Evolutionary conservation across 2,113 vertebrate species (phyloP), one percentile per base, ranked within the genome.

Genomic region (Chinchilla lanigera): DNA sequence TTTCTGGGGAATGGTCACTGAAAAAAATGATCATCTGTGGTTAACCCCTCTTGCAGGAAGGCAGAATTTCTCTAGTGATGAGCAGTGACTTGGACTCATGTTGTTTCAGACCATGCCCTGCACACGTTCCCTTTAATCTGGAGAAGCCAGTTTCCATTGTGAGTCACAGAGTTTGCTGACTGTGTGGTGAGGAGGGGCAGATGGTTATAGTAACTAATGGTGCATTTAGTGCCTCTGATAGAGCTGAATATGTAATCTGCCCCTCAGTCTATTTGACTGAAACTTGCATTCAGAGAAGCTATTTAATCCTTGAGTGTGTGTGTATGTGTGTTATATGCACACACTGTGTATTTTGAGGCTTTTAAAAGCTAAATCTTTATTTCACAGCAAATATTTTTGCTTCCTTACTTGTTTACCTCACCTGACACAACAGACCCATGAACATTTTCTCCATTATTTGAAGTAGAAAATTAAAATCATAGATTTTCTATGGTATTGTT

Each of bases 171-270:
- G 69, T 80, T 84, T 86, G n/a, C 52, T 87, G 69, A 71, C 63
- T 58, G 81, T 84, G 47, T 80, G 35, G 65, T 86, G 63, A 84
- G 56, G 81, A 93, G 35, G 50, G 35, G 11, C 12, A 94, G 69
- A 85, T 28, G 35, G 30, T 71, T 86, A 83, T 33, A 89, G 58
- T 73, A 96, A 73, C 50, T 86, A 96, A 89, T 80, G 83, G 8
- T 77, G 30, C 50, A 75, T 93, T 91, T 80, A 89, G 78, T 82
- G 33, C 90, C 52, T 80, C 30, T 84, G 90, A 87, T 77, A 80
- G 1, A 71, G 35, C 96, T 98, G 96, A 97, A 96, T 97, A 97
- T 89, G 97, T 98, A 78, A 96, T 98, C 90, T 97, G 58, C 33
- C 80, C 73, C 89, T 90, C 96, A 98, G 94, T 96, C 41, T 44